Conservation (phyloP, 2,113 vertebrate genomes). For the Corapipo altera region DNA sequence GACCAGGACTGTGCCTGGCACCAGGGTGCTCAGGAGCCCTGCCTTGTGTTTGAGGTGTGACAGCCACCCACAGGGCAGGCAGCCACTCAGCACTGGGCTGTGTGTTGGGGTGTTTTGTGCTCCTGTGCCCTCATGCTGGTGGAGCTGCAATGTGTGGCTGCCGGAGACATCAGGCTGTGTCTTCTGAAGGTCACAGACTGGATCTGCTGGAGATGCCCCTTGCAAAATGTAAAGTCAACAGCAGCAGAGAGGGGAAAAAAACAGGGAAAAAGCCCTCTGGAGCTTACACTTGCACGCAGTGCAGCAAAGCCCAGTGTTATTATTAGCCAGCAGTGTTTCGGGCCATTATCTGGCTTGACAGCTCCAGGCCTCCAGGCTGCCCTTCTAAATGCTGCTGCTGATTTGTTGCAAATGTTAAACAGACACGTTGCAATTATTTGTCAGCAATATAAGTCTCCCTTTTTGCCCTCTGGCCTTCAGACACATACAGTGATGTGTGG, state of each 20-base stretch:
- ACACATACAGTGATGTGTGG: neutral
- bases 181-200: slow-evolving; percentile 11
- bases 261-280: neutral
- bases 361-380: slow-evolving; percentile 37
- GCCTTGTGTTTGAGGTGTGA: neutral
- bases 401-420: slow-evolving; percentile 54
- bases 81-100: neutral
- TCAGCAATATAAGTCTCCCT: slow-evolving; percentile 26
- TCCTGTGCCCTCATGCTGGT: accelerated
- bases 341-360: slow-evolving; percentile 61
- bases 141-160: neutral
- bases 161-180: neutral
- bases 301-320: neutral
- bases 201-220: neutral
- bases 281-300: neutral
- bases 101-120: neutral
- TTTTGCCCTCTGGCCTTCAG: slow-evolving; percentile 19
- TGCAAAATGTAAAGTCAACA: neutral
- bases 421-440: slow-evolving; percentile 58
- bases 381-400: slow-evolving; percentile 44
- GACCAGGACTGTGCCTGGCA: neutral
- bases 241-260: neutral
- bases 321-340: slow-evolving; percentile 35
- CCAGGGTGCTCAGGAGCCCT: neutral
- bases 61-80: no score